Conservation (phyloP, 1,140 invertebrate genomes). For the Ips nitidus region DNA sequence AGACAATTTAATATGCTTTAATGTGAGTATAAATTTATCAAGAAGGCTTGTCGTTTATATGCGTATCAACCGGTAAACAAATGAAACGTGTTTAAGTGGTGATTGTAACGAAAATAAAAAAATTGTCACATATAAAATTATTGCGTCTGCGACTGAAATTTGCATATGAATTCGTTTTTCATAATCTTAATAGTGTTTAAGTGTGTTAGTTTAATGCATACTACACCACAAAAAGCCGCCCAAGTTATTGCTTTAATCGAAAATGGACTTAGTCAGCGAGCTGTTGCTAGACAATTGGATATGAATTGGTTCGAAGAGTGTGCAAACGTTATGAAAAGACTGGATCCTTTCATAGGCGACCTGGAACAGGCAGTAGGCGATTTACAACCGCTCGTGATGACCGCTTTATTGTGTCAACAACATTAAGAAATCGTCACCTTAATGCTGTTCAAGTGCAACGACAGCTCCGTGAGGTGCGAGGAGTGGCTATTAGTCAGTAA, state of each 20-base stretch:
- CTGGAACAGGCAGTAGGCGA: slow-evolving; percentile 25
- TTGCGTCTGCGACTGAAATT: slow-evolving; percentile 13
- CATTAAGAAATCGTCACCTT: slow-evolving; percentile 33
- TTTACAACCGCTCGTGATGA: slow-evolving; percentile 26
- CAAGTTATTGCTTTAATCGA: slow-evolving; percentile 35
- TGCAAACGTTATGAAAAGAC: too few relatives aligned
- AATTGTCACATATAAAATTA: slow-evolving; percentile 14
- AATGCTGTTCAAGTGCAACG: slow-evolving; percentile 30
- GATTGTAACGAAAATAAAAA: too few relatives aligned
- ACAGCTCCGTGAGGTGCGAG: slow-evolving; percentile 16
- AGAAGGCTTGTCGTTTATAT: slow-evolving; percentile 16
- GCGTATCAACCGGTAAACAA: slow-evolving; percentile 4
- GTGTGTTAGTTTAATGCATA: slow-evolving; percentile 35
- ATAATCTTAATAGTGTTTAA: slow-evolving; percentile 29
- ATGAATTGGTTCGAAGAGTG: slow-evolving; percentile 4
- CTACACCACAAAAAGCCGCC: slow-evolving; percentile 31
- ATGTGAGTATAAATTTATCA: slow-evolving; percentile 10
- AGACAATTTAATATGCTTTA: too few relatives aligned
- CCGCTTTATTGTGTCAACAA: slow-evolving; percentile 34
- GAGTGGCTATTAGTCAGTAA: slow-evolving; percentile 34
- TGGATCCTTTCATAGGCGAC: too few relatives aligned
- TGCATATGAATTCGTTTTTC: slow-evolving; percentile 10
- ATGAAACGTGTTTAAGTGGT: slow-evolving; percentile 13
- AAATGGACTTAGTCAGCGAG: slow-evolving; percentile 37
- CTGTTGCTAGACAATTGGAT: slow-evolving; percentile 26